Evolutionary conservation across 2,888 invertebrate species (phyloP).

Genomic region (Diachrysia chrysitis): DNA sequence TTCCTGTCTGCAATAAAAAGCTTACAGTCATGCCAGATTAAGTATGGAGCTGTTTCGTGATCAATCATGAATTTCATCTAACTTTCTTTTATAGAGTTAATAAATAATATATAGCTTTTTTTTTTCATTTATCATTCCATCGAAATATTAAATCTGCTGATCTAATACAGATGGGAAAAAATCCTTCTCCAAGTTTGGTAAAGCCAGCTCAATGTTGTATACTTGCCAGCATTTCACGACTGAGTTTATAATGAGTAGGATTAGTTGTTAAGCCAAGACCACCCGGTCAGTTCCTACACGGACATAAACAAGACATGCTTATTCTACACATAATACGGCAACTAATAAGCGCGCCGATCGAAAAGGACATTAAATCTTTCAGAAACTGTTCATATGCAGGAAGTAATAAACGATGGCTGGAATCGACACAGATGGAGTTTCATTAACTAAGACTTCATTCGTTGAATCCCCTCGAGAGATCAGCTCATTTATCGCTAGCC

Average conservation of each 20-base stretch:
- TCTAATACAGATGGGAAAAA: not conserved
- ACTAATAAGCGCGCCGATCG: conserved; percentile 23
- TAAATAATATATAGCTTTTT: conserved; percentile 18
- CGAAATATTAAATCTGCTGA: not conserved
- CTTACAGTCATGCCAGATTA: conserved; percentile 50
- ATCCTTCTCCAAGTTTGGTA: not conserved
- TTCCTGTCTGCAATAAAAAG: conserved; percentile 49
- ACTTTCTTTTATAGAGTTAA: conserved; percentile 29
- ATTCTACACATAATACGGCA: conserved; percentile 16
- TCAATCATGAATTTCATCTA: conserved; percentile 39
- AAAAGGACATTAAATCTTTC: conserved; percentile 36
- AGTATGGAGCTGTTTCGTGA: conserved; percentile 27
- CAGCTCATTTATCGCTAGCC: conserved; percentile 17
- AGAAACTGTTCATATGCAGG: conserved; percentile 22
- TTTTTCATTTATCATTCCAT: conserved; percentile 20
- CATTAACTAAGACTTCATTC: conserved; percentile 31
- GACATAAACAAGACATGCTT: conserved; percentile 7
- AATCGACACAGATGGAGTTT: conserved; percentile 16
- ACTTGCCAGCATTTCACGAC: not conserved
- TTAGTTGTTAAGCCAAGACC: not conserved
- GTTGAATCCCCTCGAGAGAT: conserved; percentile 30
- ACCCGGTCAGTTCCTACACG: not conserved
- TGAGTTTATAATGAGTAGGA: not conserved
- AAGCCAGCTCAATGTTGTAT: not conserved
- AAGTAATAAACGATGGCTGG: conserved; percentile 21